phyloP scores from a whole-genome alignment of 2,888 invertebrate species.

The Leptinotarsa haldemani region DNA sequence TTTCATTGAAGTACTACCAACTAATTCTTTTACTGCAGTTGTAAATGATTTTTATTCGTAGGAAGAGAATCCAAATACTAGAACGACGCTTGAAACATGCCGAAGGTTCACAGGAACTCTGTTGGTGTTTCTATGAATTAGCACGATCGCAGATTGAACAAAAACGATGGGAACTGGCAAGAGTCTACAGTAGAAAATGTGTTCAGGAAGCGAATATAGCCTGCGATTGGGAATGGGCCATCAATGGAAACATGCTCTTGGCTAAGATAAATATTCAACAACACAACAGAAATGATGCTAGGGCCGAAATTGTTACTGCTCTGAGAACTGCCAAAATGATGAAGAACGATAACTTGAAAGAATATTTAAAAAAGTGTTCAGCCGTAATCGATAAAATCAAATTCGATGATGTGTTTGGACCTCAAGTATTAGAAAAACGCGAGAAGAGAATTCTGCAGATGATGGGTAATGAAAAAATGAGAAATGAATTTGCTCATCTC shows the following conservation, averaged over 20 bases:
- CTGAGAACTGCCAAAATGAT: constrained; percentile 59
- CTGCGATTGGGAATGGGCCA: constrained; percentile 62
- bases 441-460: constrained; percentile 64
- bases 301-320: constrained; percentile 58
- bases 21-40: background rate
- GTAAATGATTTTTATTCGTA: constrained; percentile 26
- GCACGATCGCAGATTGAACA: constrained; percentile 61
- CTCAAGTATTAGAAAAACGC: constrained; percentile 63
- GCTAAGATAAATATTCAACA: constrained; percentile 64
- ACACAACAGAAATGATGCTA: constrained; percentile 67
- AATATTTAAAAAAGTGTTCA: constrained; percentile 58
- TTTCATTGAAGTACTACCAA: too few species aligned
- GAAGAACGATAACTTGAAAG: constrained; percentile 58
- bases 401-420: constrained; percentile 60
- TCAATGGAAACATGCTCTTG: constrained; percentile 65
- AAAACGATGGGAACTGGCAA: constrained; percentile 64
- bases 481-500: constrained; percentile 64
- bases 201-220: constrained; percentile 56
- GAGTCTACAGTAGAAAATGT: constrained; percentile 62
- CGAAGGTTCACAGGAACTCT: constrained; percentile 64
- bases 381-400: constrained; percentile 62
- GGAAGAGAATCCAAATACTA: constrained; percentile 56
- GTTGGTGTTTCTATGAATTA: constrained; percentile 66
- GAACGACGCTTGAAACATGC: constrained; percentile 57
- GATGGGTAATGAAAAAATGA: constrained; percentile 63